phyloP scores from a whole-genome alignment of 2,888 invertebrate genomes.

The Clistopyga incitator region DNA sequence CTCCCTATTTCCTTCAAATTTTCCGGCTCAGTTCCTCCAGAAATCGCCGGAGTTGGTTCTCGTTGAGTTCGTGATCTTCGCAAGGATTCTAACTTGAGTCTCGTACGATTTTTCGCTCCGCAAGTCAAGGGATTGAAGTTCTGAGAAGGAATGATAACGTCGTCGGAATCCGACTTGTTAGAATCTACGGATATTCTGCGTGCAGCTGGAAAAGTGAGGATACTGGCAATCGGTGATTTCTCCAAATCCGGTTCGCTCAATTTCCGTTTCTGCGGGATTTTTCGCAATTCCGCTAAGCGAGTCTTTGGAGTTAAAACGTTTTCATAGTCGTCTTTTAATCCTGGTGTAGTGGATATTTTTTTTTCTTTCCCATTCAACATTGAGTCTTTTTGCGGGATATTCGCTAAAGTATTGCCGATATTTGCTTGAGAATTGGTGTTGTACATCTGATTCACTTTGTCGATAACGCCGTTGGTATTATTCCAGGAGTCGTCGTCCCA shows the following conservation, averaged over 20 bases:
- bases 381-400: constrained; percentile 41
- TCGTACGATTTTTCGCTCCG: constrained; percentile 66
- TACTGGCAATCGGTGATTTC: constrained; percentile 71
- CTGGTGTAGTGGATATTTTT: constrained; percentile 6
- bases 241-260: constrained; percentile 62
- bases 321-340: neutral
- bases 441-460: constrained; percentile 9
- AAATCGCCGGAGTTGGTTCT: neutral
- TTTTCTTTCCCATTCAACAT: constrained; percentile 29
- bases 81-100: constrained; percentile 65
- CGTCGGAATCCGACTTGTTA: constrained; percentile 79
- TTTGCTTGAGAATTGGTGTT: neutral
- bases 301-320: constrained; percentile 23
- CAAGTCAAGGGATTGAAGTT: constrained; percentile 56
- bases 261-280: constrained; percentile 62
- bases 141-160: constrained; percentile 76
- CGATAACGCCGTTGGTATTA: constrained; percentile 65
- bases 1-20: neutral
- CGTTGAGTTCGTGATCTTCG: constrained; percentile 59
- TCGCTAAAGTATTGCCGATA: neutral
- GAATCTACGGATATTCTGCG: constrained; percentile 74
- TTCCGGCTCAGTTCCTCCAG: neutral
- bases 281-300: constrained; percentile 46
- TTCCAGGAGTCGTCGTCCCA: constrained; percentile 79
- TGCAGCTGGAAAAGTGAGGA: constrained; percentile 67